Base-by-base conservation (phyloP, 2,797 vertebrate genomes). In the Tadarida brasiliensis region DNA sequence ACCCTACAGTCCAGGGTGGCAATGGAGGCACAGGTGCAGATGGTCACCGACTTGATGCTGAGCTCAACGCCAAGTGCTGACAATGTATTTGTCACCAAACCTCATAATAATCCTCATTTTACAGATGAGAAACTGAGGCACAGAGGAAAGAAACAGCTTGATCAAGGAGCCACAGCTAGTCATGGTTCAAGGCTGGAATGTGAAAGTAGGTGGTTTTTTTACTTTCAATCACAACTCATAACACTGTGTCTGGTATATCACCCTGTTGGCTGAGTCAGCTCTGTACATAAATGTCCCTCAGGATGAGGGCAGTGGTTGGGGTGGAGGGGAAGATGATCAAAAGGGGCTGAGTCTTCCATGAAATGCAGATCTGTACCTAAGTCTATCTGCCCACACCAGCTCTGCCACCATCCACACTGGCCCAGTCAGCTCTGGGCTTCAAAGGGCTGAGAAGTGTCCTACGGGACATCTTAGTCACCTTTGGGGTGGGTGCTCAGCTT, bases 191-290 rank as follows among this genome's bases (percentile, higher is more conserved):
- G 78, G 51, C 63, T 82, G 57, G 24, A 16, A 33, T 33, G n/a
- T 47, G 39, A 71, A 91, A 65, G 57, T 63, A 49, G 47, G 76
- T 2, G 15, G 7, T 44, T 88, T 22, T 82, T 78, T n/a, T 5
- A 44, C 12, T 78, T 3, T 78, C 44, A 20, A 0, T 39, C 0
- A 0, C 56, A 81, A 1, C 16, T 67, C n/a, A 0, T 30, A 3
- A 73, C 14, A 30, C 2, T 7, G 22, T 24, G 20, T 35, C 0
- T 22, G n/a, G 22, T 57, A 49, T 6, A 7, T 83, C 30, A 24
- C 30, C 30, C 30, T 11, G 24, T 12, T 82, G 44, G 19, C 39
- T 54, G 9, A 51, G 51, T 74, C 63, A 65, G 0, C 8, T 70
- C 22, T 61, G n/a, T 2, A 2, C 5, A 0, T 49, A 12, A 9